These are phyloP conservation scores for Sepiola atlantica DNA, from an alignment of 2,888 invertebrate genomes.

Conservation along the genomic window DNA sequence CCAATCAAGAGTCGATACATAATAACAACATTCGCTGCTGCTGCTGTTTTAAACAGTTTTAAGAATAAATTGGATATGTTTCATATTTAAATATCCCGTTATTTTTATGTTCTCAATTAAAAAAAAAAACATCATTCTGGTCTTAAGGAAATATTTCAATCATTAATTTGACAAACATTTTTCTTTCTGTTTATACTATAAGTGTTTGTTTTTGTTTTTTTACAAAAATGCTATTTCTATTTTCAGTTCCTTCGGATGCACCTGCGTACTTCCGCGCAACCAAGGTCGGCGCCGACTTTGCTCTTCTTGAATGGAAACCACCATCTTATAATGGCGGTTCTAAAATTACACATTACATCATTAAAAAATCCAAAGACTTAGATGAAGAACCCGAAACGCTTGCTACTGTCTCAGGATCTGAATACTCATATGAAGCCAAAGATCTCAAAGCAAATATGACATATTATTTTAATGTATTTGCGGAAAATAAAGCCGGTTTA, in stretches of 20 bases:
- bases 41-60: too few species aligned
- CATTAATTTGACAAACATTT: background rate
- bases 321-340: slow-evolving; percentile 61
- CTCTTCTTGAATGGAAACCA: slow-evolving; percentile 61
- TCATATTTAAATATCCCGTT: too few species aligned
- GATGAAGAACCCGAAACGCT: slow-evolving; percentile 81
- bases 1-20: too few species aligned
- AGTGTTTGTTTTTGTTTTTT: background rate
- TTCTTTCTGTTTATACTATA: background rate
- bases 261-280: slow-evolving; percentile 57
- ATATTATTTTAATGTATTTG: slow-evolving; percentile 73
- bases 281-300: slow-evolving; percentile 57
- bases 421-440: slow-evolving; percentile 57
- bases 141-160: background rate
- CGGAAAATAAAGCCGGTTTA: slow-evolving; percentile 74
- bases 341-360: slow-evolving; percentile 61
- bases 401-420: slow-evolving; percentile 85
- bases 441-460: slow-evolving; percentile 58
- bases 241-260: slow-evolving; percentile 54
- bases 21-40: too few species aligned
- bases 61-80: too few species aligned
- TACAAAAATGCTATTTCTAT: background rate
- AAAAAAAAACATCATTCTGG: too few species aligned
- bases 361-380: slow-evolving; percentile 54
- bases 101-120: too few species aligned